Percentiles rank a stretch among this genome's conserved stretches.
Evolutionary conservation across 1,140 invertebrate genomes (phyloP).

Genomic region (Ips typographus): DNA sequence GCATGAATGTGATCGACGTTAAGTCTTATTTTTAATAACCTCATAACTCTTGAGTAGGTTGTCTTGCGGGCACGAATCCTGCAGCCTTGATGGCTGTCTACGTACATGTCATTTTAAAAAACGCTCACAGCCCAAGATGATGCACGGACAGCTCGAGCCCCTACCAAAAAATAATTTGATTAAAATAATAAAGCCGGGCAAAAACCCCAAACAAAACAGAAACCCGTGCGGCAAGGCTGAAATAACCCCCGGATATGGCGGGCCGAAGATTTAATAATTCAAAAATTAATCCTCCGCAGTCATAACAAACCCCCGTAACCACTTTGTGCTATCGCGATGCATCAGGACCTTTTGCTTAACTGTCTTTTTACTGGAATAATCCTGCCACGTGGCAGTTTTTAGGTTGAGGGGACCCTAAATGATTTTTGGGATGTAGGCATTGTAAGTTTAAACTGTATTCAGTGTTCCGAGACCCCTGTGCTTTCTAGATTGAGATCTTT

Average conservation of each 20-base stretch:
- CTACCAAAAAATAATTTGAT: slow-evolving; percentile 8
- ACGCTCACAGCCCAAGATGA: too few relatives aligned
- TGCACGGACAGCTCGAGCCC: neutral
- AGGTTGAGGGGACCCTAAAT: neutral
- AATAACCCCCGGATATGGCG: slow-evolving; percentile 15
- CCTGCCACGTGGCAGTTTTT: slow-evolving; percentile 42
- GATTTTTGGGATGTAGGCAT: neutral
- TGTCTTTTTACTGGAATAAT: slow-evolving; percentile 45
- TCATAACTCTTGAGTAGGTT: too few relatives aligned
- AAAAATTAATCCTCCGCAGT: slow-evolving; percentile 48
- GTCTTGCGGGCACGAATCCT: too few relatives aligned
- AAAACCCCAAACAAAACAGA: slow-evolving; percentile 24
- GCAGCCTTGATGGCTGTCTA: too few relatives aligned
- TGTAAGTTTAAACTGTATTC: neutral
- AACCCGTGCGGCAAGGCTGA: neutral
- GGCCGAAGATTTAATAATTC: slow-evolving; percentile 46
- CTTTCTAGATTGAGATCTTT: too few relatives aligned
- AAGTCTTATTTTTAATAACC: too few relatives aligned
- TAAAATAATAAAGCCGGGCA: slow-evolving; percentile 5
- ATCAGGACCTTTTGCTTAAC: slow-evolving; percentile 41
- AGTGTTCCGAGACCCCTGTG: neutral
- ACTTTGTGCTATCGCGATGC: slow-evolving; percentile 48
- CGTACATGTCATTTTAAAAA: too few relatives aligned
- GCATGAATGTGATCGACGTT: neutral
- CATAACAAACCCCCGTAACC: slow-evolving; percentile 48